Evolutionary conservation across 1,140 invertebrate genomes (phyloP).

Genomic region (Drosophila lowei): DNA sequence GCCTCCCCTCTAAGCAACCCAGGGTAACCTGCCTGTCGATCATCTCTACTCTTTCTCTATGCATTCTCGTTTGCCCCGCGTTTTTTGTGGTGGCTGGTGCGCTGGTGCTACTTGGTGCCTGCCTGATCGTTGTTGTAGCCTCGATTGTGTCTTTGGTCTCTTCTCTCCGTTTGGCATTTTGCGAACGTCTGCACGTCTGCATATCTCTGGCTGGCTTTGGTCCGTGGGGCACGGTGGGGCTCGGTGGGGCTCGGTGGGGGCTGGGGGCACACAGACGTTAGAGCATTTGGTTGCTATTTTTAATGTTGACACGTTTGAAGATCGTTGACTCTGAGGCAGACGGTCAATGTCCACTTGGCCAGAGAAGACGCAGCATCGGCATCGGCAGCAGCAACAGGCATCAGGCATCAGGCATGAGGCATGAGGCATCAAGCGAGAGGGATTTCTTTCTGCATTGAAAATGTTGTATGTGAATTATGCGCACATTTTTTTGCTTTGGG

Average conservation of each 20-base stretch:
- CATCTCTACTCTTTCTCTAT: neutral
- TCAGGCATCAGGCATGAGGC: too few species aligned
- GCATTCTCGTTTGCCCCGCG: constrained; percentile 34
- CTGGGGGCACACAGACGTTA: constrained; percentile 21
- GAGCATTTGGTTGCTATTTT: constrained; percentile 76
- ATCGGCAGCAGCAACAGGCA: neutral
- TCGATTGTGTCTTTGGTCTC: constrained; percentile 58
- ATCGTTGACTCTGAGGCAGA: constrained; percentile 76
- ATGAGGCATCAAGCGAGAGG: constrained; percentile 1
- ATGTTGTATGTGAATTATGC: constrained; percentile 71
- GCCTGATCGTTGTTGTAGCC: constrained; percentile 33
- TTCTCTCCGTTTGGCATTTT: constrained; percentile 69
- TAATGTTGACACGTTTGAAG: constrained; percentile 80
- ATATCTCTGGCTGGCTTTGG: constrained; percentile 50
- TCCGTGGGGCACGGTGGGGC: constrained; percentile 22
- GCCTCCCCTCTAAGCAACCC: neutral
- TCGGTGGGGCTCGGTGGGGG: neutral
- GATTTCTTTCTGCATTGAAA: constrained; percentile 35
- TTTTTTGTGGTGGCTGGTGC: constrained; percentile 11
- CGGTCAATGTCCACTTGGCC: constrained; percentile 73
- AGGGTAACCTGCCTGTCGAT: constrained; percentile 23
- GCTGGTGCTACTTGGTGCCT: constrained; percentile 7
- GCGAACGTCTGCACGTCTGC: constrained; percentile 76
- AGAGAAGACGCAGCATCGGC: constrained; percentile 15
- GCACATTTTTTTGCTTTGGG: constrained; percentile 29